phyloP scores from a whole-genome alignment of 2,888 invertebrate genomes.

The Boloria selene region DNA sequence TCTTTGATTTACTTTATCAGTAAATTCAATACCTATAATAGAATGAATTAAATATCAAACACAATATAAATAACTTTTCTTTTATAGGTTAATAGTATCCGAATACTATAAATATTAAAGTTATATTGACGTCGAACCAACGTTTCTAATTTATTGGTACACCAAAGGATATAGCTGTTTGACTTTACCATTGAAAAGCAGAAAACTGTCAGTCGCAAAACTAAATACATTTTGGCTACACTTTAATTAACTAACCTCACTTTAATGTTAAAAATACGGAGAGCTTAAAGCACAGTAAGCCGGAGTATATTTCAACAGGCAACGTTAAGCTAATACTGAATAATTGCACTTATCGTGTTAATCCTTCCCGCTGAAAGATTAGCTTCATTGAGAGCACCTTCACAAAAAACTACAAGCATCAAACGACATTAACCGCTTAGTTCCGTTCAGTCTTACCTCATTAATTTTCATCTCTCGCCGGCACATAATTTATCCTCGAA shows the following conservation, averaged over 20 bases:
- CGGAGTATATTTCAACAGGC: neutral
- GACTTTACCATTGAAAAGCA: neutral
- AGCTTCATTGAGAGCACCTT: conserved; percentile 27
- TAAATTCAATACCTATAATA: neutral
- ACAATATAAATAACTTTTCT: neutral
- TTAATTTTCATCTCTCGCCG: conserved; percentile 79
- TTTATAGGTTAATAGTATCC: too few relatives aligned
- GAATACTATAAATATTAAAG: too few relatives aligned
- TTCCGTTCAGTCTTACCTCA: conserved; percentile 72
- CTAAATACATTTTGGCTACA: too few relatives aligned
- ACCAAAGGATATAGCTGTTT: too few relatives aligned
- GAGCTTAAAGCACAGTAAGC: neutral
- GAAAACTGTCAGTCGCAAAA: neutral
- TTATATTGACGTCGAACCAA: too few relatives aligned
- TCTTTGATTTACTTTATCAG: too few relatives aligned
- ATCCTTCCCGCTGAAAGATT: conserved; percentile 32
- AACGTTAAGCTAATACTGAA: conserved; percentile 32
- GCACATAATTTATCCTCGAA: conserved; percentile 79
- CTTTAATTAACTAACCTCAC: neutral
- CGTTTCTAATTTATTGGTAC: too few relatives aligned
- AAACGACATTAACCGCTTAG: conserved; percentile 42
- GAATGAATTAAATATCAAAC: neutral
- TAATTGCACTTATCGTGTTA: conserved; percentile 28
- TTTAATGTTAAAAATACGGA: neutral
- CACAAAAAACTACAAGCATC: conserved; percentile 40